These are phyloP conservation scores for Callinectes sapidus DNA, from an alignment of 2,888 invertebrate genomes.

Conservation along the genomic window DNA sequence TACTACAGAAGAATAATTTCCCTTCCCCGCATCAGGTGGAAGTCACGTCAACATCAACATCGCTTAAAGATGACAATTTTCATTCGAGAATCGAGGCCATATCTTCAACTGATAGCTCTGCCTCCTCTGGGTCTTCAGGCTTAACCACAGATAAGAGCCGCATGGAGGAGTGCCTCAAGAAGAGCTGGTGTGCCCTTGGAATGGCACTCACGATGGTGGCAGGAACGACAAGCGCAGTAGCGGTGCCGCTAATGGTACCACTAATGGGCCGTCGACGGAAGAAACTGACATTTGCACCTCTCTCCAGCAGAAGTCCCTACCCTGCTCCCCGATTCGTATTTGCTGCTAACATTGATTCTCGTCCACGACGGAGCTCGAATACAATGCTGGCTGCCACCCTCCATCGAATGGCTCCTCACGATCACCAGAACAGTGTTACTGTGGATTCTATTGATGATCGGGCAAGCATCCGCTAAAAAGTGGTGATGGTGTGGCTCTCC, in stretches of 20 bases:
- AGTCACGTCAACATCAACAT: neutral
- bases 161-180: conserved; percentile 45
- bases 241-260: conserved; percentile 54
- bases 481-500: neutral
- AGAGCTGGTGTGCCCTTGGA: conserved; percentile 56
- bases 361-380: neutral
- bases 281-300: conserved; percentile 5
- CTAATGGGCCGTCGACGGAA: conserved; percentile 47
- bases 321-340: neutral
- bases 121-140: neutral
- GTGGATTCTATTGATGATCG: neutral
- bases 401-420: neutral
- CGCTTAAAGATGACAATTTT: neutral
- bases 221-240: conserved; percentile 58
- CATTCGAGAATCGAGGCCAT: neutral
- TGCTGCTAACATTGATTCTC: neutral
- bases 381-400: neutral
- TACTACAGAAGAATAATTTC: neutral
- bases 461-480: neutral
- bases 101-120: neutral
- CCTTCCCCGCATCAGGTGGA: neutral
- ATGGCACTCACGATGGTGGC: conserved; percentile 55
- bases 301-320: neutral
- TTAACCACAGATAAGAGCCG: neutral
- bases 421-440: neutral